These are phyloP conservation scores for Tragopan temminckii DNA, from an alignment of 2,797 vertebrate genomes.

Conservation along the genomic window DNA sequence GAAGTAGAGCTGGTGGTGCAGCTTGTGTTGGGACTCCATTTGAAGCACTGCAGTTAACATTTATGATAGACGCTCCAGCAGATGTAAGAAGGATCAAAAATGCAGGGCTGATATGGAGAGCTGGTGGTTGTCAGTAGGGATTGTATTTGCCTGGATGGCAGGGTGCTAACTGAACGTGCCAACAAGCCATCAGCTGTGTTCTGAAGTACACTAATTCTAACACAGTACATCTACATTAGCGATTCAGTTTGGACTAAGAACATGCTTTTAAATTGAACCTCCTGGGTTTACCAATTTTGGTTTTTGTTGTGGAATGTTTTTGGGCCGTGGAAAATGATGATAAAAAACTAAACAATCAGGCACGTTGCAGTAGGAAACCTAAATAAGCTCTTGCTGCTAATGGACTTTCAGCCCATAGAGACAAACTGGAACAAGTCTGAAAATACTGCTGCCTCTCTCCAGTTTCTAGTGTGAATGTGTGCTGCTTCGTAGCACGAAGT, in stretches of 20 bases:
- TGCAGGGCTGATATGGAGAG: accelerated
- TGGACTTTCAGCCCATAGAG: neutral
- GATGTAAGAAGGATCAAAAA: neutral
- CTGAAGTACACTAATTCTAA: neutral
- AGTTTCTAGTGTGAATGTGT: neutral
- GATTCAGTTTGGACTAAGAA: neutral
- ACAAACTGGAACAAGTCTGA: neutral
- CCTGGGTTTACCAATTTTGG: neutral
- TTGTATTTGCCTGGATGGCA: neutral
- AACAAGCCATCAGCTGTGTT: neutral
- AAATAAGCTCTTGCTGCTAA: neutral
- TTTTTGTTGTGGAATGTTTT: neutral
- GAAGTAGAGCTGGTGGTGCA: accelerated
- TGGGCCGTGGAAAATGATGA: neutral
- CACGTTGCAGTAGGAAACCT: neutral
- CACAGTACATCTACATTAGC: neutral
- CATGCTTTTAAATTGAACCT: neutral
- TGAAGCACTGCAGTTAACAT: accelerated
- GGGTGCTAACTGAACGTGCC: neutral
- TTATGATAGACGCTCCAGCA: neutral
- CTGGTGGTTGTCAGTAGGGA: neutral
- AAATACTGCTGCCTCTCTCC: neutral
- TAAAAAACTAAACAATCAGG: neutral
- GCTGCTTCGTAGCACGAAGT: neutral
- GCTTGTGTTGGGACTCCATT: neutral